Conservation (phyloP, 2,888 invertebrate genomes). For the Cephus sareptanus region DNA sequence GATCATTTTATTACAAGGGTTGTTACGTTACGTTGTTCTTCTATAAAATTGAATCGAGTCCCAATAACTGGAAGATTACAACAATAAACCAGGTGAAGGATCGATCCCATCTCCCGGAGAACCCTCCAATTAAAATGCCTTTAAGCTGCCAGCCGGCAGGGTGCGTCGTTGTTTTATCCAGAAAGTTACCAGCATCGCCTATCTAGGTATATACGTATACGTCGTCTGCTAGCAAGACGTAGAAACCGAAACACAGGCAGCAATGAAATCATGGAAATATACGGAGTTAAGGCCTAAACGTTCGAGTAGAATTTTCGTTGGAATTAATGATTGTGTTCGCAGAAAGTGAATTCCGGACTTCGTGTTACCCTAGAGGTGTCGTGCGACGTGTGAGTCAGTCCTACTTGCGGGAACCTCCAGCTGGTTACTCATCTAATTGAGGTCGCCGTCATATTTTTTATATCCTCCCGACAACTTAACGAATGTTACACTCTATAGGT, state of each 20-base stretch:
- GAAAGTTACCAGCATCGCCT: background rate
- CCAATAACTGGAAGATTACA: background rate
- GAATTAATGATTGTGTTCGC: conserved; percentile 1
- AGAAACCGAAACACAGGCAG: background rate
- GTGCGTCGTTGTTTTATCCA: background rate
- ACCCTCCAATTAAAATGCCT: background rate
- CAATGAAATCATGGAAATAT: background rate
- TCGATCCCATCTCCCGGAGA: background rate
- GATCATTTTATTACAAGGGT: background rate
- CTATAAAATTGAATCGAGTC: background rate
- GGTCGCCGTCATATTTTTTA: background rate
- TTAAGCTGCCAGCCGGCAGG: background rate
- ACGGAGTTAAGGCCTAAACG: background rate
- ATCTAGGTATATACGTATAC: background rate
- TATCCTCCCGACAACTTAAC: background rate
- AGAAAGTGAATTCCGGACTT: background rate
- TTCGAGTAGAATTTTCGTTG: background rate
- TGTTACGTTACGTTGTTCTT: background rate
- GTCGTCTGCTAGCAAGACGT: background rate
- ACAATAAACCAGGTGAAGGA: background rate
- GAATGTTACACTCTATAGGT: background rate
- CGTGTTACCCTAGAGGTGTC: conserved; percentile 1
- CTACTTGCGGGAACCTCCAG: conserved; percentile 1
- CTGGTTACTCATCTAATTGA: conserved; percentile 6
- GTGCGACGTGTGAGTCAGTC: background rate